Percentiles rank a stretch among this genome's conserved stretches.
Conservation (phyloP, 2,888 invertebrate species). For the Heliconius hortense region DNA sequence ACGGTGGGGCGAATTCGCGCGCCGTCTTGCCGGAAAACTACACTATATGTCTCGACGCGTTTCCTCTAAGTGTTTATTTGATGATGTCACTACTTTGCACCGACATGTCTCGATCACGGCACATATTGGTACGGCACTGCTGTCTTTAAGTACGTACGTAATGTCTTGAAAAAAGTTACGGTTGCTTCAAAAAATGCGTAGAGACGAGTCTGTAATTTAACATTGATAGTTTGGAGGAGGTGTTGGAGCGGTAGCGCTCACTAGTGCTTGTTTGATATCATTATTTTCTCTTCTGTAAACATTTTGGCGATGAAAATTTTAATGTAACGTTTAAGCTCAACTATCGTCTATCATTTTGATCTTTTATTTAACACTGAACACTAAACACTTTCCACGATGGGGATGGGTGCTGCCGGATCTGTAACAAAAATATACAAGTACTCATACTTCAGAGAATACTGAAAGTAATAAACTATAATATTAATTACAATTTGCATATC, state of each 20-base stretch:
- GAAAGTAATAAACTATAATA: too few species aligned
- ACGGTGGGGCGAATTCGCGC: slow-evolving; percentile 65
- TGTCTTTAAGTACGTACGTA: slow-evolving; percentile 51
- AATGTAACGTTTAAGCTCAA: slow-evolving; percentile 49
- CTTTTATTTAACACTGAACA: slow-evolving; percentile 28
- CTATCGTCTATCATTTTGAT: slow-evolving; percentile 64
- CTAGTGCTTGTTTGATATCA: slow-evolving; percentile 38
- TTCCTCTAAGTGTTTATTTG: slow-evolving; percentile 60
- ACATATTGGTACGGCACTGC: slow-evolving; percentile 82
- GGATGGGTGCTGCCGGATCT: slow-evolving; percentile 43
- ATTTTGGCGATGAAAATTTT: slow-evolving; percentile 34
- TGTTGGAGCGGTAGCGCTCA: slow-evolving; percentile 65
- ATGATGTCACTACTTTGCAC: slow-evolving; percentile 69
- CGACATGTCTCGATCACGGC: slow-evolving; percentile 89
- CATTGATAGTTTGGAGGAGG: slow-evolving; percentile 82
- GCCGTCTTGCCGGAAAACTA: slow-evolving; percentile 74
- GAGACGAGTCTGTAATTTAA: slow-evolving; percentile 96
- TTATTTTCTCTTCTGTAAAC: slow-evolving; percentile 31
- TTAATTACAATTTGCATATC: background rate
- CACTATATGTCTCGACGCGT: slow-evolving; percentile 42
- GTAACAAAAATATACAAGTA: slow-evolving; percentile 50
- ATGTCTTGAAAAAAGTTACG: slow-evolving; percentile 83
- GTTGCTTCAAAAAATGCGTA: slow-evolving; percentile 95
- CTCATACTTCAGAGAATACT: background rate
- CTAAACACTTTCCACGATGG: slow-evolving; percentile 30